These are phyloP conservation scores for Drosophila rufa DNA, from an alignment of 1,140 invertebrate species.

Conservation along the genomic window DNA sequence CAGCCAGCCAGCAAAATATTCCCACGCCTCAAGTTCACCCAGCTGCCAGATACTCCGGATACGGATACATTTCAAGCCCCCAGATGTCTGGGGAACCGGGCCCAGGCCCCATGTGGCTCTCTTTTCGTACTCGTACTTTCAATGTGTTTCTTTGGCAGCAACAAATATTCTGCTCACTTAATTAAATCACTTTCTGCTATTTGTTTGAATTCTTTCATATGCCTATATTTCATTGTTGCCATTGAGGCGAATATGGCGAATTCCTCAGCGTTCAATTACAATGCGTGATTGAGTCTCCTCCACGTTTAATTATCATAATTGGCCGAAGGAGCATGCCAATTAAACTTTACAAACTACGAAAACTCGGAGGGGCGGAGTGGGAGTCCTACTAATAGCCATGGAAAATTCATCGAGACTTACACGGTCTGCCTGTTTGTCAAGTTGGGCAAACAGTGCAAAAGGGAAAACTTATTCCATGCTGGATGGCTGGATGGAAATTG, in stretches of 20 bases:
- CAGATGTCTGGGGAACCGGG: constrained; percentile 30
- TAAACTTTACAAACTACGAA: constrained; percentile 53
- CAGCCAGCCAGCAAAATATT: constrained; percentile 44
- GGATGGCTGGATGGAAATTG: constrained; percentile 39
- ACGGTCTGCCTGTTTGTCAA: constrained; percentile 51
- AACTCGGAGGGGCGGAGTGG: not conserved
- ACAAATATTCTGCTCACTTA: constrained; percentile 56
- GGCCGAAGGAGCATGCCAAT: constrained; percentile 42
- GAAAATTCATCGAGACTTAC: constrained; percentile 34
- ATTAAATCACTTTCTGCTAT: constrained; percentile 45
- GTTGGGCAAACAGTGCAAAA: constrained; percentile 19
- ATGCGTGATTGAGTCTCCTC: constrained; percentile 25
- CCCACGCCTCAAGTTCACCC: constrained; percentile 74
- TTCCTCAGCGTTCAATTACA: constrained; percentile 20
- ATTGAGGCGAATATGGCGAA: constrained; percentile 19
- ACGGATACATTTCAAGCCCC: constrained; percentile 41
- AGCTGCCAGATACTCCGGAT: constrained; percentile 46
- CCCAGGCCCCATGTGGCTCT: constrained; percentile 30
- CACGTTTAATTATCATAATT: constrained; percentile 69
- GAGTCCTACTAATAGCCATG: constrained; percentile 11
- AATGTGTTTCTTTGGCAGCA: constrained; percentile 18
- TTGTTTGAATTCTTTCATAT: constrained; percentile 21
- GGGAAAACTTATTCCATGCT: constrained; percentile 53
- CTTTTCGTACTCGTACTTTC: constrained; percentile 18
- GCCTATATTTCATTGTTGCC: constrained; percentile 45